Base-by-base conservation (phyloP, 2,888 invertebrate species). In the Amphiduros pacificus region DNA sequence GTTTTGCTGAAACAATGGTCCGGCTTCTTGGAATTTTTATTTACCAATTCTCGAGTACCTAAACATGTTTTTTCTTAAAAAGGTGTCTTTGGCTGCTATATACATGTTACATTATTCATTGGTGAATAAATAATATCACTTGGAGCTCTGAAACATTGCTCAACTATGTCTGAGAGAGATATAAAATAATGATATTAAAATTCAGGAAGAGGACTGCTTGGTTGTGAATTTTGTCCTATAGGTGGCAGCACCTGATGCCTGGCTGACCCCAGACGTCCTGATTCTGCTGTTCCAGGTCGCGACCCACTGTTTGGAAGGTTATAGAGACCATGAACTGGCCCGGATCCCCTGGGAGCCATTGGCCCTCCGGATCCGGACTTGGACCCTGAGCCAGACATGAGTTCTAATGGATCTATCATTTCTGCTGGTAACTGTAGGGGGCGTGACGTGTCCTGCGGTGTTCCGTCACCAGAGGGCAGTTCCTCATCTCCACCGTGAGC, bases 341-440 rank as follows among this genome's bases (percentile, higher is more conserved):
- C 22, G n/a, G 44, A 44, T 44, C 44, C 44, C 44, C 71, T 61
- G 6, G 70, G 65, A 26, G 75, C 71, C 14, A 71, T 62, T 22
- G 61, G 63, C 14, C 66, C 55, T 20, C 62, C 53, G 1, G 52
- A 44, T 26, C 58, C 36, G n/a, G 62, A 58, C 17, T 59, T 63
- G 2, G 49, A 40, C 11, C 32, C 58, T 9, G 60, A 66, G 5
- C 74, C 74, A 55, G 73, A 72, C 58, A 75, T 69, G n/a, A 78
- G 67, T 49, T 74, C 72, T 40, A 77, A 59, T 4, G 76, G 75
- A 55, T 77, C 72, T 14, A 77, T 67, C 1, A 62, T 63, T 17
- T 55, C 56, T 20, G n/a, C 20, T 17, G 52, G 58, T 14, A 65
- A 28, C 14, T 40, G 41, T n/a, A n/a, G n/a, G n/a, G n/a, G n/a